Evolutionary conservation across 2,797 vertebrate genomes (phyloP).

Genomic region (Bucorvus abyssinicus): DNA sequence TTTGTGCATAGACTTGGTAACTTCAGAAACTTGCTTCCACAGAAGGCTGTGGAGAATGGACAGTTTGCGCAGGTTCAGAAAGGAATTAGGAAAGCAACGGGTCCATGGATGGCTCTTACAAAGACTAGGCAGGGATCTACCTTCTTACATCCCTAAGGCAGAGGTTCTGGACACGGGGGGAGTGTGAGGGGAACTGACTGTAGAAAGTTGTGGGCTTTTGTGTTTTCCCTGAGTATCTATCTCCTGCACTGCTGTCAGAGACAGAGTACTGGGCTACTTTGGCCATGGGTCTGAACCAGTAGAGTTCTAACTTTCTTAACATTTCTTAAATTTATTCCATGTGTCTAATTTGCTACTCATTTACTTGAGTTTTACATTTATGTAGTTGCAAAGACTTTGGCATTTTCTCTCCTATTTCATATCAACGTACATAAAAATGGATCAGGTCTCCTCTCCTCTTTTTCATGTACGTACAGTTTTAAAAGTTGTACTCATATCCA

Average conservation of each 20-base stretch:
- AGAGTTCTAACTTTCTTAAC: background rate
- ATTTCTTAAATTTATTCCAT: constrained; percentile 21
- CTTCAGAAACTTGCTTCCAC: background rate
- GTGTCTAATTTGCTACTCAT: background rate
- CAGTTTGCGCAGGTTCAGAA: background rate
- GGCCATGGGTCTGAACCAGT: background rate
- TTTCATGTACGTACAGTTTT: background rate
- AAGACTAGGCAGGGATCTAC: background rate
- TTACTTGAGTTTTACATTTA: background rate
- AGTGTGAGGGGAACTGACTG: background rate
- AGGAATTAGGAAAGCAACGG: background rate
- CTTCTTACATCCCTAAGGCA: background rate
- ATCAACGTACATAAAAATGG: background rate
- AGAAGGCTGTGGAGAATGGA: background rate
- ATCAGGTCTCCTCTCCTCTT: background rate
- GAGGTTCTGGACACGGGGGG: background rate
- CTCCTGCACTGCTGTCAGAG: accelerated
- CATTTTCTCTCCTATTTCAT: background rate
- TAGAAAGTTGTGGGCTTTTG: background rate
- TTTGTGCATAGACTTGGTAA: background rate
- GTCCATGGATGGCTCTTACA: background rate
- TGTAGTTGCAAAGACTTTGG: background rate
- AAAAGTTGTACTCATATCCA: background rate
- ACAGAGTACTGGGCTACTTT: background rate
- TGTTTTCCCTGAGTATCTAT: accelerated